Base-by-base conservation (phyloP, 2,113 vertebrate species). In the Sinocyclocheilus grahami region DNA sequence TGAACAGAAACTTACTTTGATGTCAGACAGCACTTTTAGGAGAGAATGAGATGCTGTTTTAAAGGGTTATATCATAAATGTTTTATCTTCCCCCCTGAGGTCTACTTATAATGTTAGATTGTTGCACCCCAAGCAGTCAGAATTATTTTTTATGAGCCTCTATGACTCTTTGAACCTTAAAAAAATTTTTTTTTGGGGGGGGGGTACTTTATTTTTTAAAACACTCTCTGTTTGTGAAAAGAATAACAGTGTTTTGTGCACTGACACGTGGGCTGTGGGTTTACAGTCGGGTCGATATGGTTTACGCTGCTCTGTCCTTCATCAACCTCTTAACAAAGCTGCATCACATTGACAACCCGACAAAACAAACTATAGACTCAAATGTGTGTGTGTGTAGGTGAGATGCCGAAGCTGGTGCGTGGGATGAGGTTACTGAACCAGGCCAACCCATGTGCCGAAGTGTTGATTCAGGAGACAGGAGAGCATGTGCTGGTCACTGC, bases 351-450 rank as follows among this genome's bases (percentile, higher is more conserved):
- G 22, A 46, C 11, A 55, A 16, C 14, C 37, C 33, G 8, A 58
- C 51, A 58, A 33, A 33, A 33, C 55, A 20, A 24, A 22, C 48
- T 75, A 10, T 42, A 12, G 33, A 37, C 67, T 71, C 1, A 18
- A 37, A 37, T 20, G 33, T 87, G 51, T 86, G 22, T 79, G 24
- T 88, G 46, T 88, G 77, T 65, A 99, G 98, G 96, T 94, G 97
- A 99, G 86, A 99, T 99, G 98, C 96, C 96, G 30, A 97, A 97
- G 91, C 94, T 99, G 87, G 96, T 99, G 71, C 95, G 87, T 86
- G 98, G 98, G 58, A 98, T 99, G 98, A 97, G 96, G 85, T 92
- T 99, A 88, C 91, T 99, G 93, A 99, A 99, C 94, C 98, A 99
- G 88, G 98, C 97, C 1, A 98, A 99, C 90, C 97, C 98, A 0